phyloP scores from a whole-genome alignment of 2,888 invertebrate species.

The Xanthia togata region DNA sequence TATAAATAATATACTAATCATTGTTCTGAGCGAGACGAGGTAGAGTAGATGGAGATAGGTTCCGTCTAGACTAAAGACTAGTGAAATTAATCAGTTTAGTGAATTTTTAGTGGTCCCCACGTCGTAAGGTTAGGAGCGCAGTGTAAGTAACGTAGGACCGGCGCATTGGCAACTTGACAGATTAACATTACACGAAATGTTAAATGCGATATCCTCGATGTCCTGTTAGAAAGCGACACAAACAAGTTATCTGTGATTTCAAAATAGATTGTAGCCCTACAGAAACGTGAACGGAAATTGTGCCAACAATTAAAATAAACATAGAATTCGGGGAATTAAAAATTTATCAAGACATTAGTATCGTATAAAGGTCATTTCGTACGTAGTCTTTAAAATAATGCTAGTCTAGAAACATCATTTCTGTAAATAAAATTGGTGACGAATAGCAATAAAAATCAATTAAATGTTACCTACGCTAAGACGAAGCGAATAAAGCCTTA shows the following conservation, averaged over 20 bases:
- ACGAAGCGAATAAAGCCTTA: slow-evolving; percentile 55
- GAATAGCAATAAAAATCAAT: slow-evolving; percentile 62
- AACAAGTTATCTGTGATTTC: slow-evolving; percentile 76
- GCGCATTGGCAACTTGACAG: slow-evolving; percentile 83
- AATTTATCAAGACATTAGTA: slow-evolving; percentile 44
- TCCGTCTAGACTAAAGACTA: slow-evolving; percentile 85
- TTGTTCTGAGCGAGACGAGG: slow-evolving; percentile 71
- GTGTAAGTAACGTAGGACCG: slow-evolving; percentile 76
- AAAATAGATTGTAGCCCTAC: slow-evolving; percentile 74
- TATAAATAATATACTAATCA: slow-evolving; percentile 73
- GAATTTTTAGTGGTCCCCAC: slow-evolving; percentile 82
- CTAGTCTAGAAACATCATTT: slow-evolving; percentile 54
- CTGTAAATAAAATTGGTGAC: slow-evolving; percentile 59
- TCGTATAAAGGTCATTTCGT: slow-evolving; percentile 47
- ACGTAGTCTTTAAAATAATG: slow-evolving; percentile 53
- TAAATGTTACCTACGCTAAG: slow-evolving; percentile 57
- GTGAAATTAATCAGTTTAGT: slow-evolving; percentile 85
- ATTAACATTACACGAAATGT: slow-evolving; percentile 33
- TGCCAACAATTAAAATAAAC: slow-evolving; percentile 80
- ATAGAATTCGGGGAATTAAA: slow-evolving; percentile 30
- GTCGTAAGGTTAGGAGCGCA: slow-evolving; percentile 78
- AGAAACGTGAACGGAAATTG: slow-evolving; percentile 79
- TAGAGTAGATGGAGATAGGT: slow-evolving; percentile 76
- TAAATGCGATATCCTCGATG: slow-evolving; percentile 31
- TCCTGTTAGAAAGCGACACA: slow-evolving; percentile 68